A percentile compares a stretch with the other conserved stretches of the same genome.
Conservation (phyloP, 2,113 vertebrate genomes). For the Hyperoodon ampullatus region DNA sequence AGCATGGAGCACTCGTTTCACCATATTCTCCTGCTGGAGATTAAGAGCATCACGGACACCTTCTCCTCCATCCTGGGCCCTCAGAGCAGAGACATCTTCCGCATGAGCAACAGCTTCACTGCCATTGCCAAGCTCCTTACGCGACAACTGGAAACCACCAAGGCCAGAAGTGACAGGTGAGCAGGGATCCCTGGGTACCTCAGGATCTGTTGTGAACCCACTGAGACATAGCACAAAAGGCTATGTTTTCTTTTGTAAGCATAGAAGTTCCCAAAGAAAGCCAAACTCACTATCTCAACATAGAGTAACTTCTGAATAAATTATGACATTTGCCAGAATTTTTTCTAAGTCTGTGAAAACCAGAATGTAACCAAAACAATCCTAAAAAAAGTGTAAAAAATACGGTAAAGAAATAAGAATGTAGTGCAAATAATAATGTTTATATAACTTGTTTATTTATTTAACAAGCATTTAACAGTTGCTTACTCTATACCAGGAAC, state of each 20-base stretch:
- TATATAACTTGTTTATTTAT: background rate
- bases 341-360: slow-evolving; percentile 1
- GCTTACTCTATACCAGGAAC: background rate
- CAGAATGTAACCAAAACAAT: background rate
- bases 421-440: background rate
- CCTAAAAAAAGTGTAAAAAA: background rate
- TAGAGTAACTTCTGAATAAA: background rate
- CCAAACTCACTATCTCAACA: background rate
- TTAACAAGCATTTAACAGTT: background rate
- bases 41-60: slow-evolving; percentile 90
- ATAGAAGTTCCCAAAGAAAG: background rate
- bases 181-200: background rate
- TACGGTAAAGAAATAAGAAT: background rate
- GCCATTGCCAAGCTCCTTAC: slow-evolving; percentile 91
- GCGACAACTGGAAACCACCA: slow-evolving; percentile 85
- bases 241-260: background rate
- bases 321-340: background rate
- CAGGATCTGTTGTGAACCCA: background rate
- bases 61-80: slow-evolving; percentile 89
- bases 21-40: slow-evolving; percentile 93
- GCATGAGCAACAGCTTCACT: slow-evolving; percentile 96
- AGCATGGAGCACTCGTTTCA: slow-evolving; percentile 94
- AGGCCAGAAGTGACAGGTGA: slow-evolving; percentile 84
- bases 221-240: background rate
- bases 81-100: slow-evolving; percentile 93